Percentiles rank a stretch among this genome's conserved stretches.
These are phyloP conservation scores for Lineus longissimus DNA, from an alignment of 1,140 invertebrate genomes.

Conservation along the genomic window DNA sequence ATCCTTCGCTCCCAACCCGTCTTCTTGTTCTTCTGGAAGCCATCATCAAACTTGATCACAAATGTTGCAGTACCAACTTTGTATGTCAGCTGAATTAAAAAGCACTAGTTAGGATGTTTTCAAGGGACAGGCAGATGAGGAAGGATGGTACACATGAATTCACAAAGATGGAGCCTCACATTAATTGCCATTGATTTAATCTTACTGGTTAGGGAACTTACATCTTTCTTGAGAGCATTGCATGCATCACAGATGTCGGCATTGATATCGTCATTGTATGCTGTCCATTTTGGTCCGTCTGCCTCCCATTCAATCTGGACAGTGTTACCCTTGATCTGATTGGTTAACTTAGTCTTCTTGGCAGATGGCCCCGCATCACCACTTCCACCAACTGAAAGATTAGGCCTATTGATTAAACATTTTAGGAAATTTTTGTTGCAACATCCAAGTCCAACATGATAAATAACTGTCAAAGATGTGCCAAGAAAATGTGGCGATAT, in stretches of 20 bases:
- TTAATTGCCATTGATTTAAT: too few relatives aligned
- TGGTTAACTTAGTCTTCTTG: background rate
- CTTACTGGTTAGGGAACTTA: background rate
- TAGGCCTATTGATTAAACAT: too few relatives aligned
- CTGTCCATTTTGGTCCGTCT: background rate
- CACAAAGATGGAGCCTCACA: background rate
- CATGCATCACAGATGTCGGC: background rate
- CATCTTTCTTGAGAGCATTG: background rate
- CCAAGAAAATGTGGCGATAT: too few relatives aligned
- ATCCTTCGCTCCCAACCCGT: conserved; percentile 41
- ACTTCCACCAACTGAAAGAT: background rate
- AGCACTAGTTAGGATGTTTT: background rate
- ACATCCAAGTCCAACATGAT: too few relatives aligned
- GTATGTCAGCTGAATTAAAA: background rate
- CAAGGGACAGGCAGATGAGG: background rate
- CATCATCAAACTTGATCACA: conserved; percentile 30
- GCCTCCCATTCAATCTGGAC: background rate
- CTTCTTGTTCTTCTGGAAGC: conserved; percentile 47
- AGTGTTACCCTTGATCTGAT: too few relatives aligned
- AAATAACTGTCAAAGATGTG: too few relatives aligned
- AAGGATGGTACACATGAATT: background rate
- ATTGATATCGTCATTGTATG: background rate
- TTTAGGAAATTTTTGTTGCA: too few relatives aligned
- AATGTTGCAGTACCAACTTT: conserved; percentile 18
- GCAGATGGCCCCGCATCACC: background rate